Conservation (phyloP, 2,888 invertebrate species). For the Drosophila falleni region DNA sequence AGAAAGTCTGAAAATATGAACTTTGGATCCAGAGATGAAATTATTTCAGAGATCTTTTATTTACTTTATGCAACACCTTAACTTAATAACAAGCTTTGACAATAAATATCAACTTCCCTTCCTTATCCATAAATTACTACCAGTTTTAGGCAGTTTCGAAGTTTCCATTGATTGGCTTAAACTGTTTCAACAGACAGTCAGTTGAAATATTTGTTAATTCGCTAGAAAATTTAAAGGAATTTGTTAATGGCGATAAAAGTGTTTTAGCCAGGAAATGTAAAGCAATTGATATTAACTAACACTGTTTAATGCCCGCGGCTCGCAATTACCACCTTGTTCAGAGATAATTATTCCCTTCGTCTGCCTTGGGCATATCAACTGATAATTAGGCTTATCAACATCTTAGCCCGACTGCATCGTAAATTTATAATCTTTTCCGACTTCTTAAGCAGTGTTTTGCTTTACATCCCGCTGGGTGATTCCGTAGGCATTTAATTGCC, state of each 20-base stretch:
- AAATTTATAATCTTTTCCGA: background rate
- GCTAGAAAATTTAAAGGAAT: background rate
- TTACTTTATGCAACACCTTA: conserved; percentile 10
- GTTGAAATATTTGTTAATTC: conserved; percentile 15
- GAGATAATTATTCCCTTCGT: conserved; percentile 1
- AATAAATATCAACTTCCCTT: conserved; percentile 24
- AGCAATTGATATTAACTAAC: conserved; percentile 9
- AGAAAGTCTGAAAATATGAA: background rate
- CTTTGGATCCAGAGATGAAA: background rate
- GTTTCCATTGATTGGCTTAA: conserved; percentile 6
- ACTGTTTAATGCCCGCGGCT: conserved; percentile 1
- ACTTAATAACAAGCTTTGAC: conserved; percentile 25
- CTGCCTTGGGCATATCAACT: background rate
- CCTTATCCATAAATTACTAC: conserved; percentile 39
- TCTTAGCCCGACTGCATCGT: too few relatives aligned
- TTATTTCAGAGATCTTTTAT: background rate
- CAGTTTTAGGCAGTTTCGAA: conserved; percentile 21
- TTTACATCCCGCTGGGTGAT: conserved; percentile 17
- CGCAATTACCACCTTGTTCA: conserved; percentile 27
- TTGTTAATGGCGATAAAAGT: conserved; percentile 4
- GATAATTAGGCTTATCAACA: background rate
- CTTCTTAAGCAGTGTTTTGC: conserved; percentile 2
- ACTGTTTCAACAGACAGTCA: conserved; percentile 17
- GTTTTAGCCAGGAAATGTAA: conserved; percentile 3
- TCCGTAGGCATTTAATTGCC: conserved; percentile 38